Evolutionary conservation across 2,797 vertebrate genomes (phyloP).

Genomic region (Pantherophis vulpinus): DNA sequence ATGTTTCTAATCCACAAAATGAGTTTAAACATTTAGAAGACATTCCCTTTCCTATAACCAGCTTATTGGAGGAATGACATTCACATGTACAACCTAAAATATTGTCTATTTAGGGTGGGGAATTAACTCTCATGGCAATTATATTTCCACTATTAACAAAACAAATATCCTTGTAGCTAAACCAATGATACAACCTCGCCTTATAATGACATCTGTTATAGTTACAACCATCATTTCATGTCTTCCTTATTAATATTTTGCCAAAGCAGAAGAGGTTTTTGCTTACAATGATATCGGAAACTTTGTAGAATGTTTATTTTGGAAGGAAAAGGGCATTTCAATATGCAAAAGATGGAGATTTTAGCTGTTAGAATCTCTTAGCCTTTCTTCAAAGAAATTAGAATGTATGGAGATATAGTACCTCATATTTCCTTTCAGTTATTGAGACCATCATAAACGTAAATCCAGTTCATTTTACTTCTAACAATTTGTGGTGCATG

Average conservation of each 20-base stretch:
- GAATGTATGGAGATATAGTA: neutral
- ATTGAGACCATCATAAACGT: neutral
- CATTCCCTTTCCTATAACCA: neutral
- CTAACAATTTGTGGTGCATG: conserved; percentile 2
- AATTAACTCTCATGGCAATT: conserved; percentile 12
- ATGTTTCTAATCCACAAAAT: conserved; percentile 4
- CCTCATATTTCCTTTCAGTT: neutral
- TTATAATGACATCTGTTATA: conserved; percentile 52
- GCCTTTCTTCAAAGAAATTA: neutral
- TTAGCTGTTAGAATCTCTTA: conserved; percentile 28
- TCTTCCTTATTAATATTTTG: conserved; percentile 52
- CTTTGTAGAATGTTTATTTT: conserved; percentile 52
- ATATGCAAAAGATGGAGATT: conserved; percentile 35
- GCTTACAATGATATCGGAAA: conserved; percentile 67
- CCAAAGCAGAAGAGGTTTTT: conserved; percentile 2
- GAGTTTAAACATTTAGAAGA: neutral
- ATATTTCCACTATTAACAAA: neutral
- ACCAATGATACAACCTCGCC: conserved; percentile 35
- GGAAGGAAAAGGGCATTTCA: conserved; percentile 29
- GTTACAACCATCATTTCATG: conserved; percentile 53
- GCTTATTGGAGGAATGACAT: neutral
- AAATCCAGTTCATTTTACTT: conserved; percentile 1
- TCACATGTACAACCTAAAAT: neutral
- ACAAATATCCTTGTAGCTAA: conserved; percentile 13
- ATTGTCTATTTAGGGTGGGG: neutral